Base-by-base conservation (phyloP, 1,140 invertebrate species). In the Batillaria attramentaria region DNA sequence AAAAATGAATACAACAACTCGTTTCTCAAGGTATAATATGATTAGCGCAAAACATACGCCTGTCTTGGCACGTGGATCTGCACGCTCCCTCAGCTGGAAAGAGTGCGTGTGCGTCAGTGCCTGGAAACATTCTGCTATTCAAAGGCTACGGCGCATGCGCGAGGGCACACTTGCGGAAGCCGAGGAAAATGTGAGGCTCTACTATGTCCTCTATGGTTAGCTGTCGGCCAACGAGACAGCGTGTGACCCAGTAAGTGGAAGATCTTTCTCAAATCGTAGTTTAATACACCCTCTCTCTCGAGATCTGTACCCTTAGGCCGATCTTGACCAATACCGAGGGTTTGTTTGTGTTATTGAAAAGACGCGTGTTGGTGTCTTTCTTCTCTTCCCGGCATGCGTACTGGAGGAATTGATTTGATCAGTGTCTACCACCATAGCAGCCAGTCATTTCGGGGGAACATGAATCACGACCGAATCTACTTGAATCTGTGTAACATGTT, bases 91-190 rank as follows among this genome's bases (percentile, higher is more conserved):
- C 6, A 41, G 66, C 18, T 6, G 39, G 10, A 69, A 37, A 41
- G 33, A 16, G 33, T 18, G 66, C 13, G 66, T 46, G 68, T 70
- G 41, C 42, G 41, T 31, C 41, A 46, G 35, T 70, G 68, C 68
- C 50, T 70, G 68, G 68, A 70, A 70, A 70, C 68, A 70, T 70
- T 28, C 28, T 20, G 28, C 68, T 46, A 42, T n/a, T n/a, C 39
- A 31, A 31, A n/a, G 39, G 24, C 41, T 28, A 46, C 41, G 16
- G 68, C 68, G 68, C 68, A 70, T 70, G 68, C 68, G 68, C 68
- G 39, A 70, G 24, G 24, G 20, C 41, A 42, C 43, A 42, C 68
- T 70, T 20, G 42, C 68, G 68, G 68, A 70, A 70, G 68, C 43
- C 68, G 24, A 37, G 33, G 50, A 70, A 42, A 39, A 46, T 39